phyloP scores from a whole-genome alignment of 1,140 invertebrate genomes.

The Leucophenga varia region DNA sequence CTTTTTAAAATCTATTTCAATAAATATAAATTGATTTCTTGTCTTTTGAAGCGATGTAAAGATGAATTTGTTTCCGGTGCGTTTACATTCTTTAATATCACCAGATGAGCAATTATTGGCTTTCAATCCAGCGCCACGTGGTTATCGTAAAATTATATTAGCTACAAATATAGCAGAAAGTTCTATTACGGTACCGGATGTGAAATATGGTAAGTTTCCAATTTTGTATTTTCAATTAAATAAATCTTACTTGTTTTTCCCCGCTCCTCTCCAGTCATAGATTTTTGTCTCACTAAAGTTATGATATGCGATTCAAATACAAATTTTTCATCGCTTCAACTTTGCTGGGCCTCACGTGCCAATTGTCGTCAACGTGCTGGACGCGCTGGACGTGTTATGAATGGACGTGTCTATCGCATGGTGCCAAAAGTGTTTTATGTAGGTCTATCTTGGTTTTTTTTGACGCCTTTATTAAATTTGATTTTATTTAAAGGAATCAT shows the following conservation, averaged over 20 bases:
- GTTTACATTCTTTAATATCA: constrained; percentile 47
- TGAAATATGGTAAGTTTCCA: constrained; percentile 72
- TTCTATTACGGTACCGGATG: constrained; percentile 92
- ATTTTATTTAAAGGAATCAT: constrained; percentile 42
- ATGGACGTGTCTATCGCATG: constrained; percentile 85
- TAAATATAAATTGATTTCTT: neutral
- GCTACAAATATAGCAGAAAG: constrained; percentile 97
- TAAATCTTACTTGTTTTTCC: constrained; percentile 18
- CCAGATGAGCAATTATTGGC: constrained; percentile 35
- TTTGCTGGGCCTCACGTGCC: constrained; percentile 86
- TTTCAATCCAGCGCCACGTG: constrained; percentile 57
- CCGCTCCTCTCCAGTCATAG: constrained; percentile 72
- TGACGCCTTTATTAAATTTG: neutral
- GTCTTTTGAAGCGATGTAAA: constrained; percentile 2
- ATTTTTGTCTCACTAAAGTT: constrained; percentile 91
- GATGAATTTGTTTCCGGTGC: constrained; percentile 30
- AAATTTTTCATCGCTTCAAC: constrained; percentile 76
- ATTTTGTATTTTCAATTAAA: neutral
- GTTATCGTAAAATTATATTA: constrained; percentile 82
- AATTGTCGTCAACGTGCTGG: constrained; percentile 90
- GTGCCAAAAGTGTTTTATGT: constrained; percentile 75
- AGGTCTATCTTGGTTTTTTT: constrained; percentile 18
- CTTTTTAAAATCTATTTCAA: neutral
- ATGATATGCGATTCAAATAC: constrained; percentile 71
- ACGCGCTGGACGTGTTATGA: constrained; percentile 81